phyloP scores from a whole-genome alignment of 2,797 vertebrate species.

The Sebastes vulpes region DNA sequence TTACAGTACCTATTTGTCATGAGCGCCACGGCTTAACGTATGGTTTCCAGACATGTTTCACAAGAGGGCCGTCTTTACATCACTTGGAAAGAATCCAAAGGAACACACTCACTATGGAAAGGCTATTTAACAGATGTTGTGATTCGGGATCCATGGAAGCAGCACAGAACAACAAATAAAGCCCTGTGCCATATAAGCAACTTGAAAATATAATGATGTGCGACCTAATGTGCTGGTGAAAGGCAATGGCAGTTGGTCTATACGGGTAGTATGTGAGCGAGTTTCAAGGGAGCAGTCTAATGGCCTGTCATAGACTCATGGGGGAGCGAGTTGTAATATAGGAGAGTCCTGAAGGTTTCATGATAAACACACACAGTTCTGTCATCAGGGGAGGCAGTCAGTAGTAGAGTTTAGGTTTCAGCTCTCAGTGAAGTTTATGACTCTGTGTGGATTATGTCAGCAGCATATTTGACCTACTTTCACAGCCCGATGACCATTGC shows the following conservation, averaged over 20 bases:
- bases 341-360: conserved; percentile 34
- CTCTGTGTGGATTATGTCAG: conserved; percentile 52
- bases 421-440: conserved; percentile 27
- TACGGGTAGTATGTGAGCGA: neutral
- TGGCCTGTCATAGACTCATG: conserved; percentile 17
- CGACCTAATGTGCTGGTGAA: conserved; percentile 36
- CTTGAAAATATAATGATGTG: conserved; percentile 46
- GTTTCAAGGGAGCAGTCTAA: conserved; percentile 7
- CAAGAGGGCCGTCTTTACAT: conserved; percentile 54
- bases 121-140: conserved; percentile 53
- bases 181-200: neutral
- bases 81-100: conserved; percentile 78
- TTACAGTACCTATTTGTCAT: conserved; percentile 36
- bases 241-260: conserved; percentile 18
- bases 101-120: conserved; percentile 23
- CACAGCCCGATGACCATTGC: conserved; percentile 8
- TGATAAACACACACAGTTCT: conserved; percentile 49
- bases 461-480: conserved; percentile 61
- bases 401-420: conserved; percentile 40
- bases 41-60: conserved; percentile 69
- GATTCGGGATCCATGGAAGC: conserved; percentile 47
- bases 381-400: conserved; percentile 32
- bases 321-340: conserved; percentile 9
- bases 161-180: conserved; percentile 53
- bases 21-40: conserved; percentile 24